These are phyloP conservation scores for rabbit (Oryctolagus cuniculus) DNA, from an alignment of 2,113 vertebrate species.

Conservation along the genomic window DNA sequence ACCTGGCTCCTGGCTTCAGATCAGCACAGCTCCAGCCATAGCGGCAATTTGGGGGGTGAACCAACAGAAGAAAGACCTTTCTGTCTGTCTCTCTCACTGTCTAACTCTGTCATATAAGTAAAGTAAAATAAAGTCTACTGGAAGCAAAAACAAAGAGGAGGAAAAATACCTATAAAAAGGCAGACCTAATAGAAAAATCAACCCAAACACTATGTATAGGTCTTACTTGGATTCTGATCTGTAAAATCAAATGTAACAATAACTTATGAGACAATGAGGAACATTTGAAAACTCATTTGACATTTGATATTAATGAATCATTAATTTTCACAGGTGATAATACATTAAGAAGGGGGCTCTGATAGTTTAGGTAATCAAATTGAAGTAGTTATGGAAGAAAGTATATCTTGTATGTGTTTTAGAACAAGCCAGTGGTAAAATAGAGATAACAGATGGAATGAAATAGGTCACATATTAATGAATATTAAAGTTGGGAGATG, in stretches of 20 bases:
- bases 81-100: no score
- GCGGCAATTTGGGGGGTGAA: no score
- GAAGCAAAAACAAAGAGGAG: constrained; percentile 44
- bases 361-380: neutral
- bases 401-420: neutral
- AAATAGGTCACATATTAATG: neutral
- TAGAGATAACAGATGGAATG: neutral
- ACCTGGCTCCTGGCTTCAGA: no score
- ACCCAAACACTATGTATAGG: neutral
- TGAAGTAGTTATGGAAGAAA: neutral
- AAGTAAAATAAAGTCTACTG: no score
- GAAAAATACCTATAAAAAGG: neutral
- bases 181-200: neutral
- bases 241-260: constrained; percentile 9
- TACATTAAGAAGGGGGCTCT: neutral
- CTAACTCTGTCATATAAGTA: no score
- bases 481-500: neutral
- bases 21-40: no score
- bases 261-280: neutral
- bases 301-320: constrained; percentile 31
- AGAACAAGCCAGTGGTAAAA: neutral
- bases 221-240: constrained; percentile 7
- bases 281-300: neutral
- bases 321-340: constrained; percentile 20
- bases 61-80: no score